Conservation (phyloP, 2,888 invertebrate genomes). For the Diaphora mendica region DNA sequence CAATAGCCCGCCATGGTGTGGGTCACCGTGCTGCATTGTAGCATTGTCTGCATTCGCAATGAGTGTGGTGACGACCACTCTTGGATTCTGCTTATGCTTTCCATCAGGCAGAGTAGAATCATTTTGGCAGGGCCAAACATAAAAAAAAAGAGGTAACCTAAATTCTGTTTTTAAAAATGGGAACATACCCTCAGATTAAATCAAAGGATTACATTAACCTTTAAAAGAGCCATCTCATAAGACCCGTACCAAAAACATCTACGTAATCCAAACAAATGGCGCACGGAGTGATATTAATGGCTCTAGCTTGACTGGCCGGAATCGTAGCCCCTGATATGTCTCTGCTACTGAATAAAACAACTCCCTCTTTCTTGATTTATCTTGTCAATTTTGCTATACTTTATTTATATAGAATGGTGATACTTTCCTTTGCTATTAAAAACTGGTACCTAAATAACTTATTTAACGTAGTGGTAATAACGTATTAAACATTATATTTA, state of each 20-base stretch:
- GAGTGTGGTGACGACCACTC: too few species aligned
- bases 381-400: slow-evolving; percentile 15
- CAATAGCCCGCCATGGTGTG: too few species aligned
- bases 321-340: slow-evolving; percentile 47
- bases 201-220: slow-evolving; percentile 56
- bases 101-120: too few species aligned
- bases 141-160: too few species aligned
- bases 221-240: slow-evolving; percentile 50
- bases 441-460: not conserved
- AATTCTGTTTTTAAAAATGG: slow-evolving; percentile 34
- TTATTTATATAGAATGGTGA: not conserved
- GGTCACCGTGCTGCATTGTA: too few species aligned
- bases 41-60: too few species aligned
- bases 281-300: slow-evolving; percentile 69
- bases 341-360: slow-evolving; percentile 38
- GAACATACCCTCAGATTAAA: slow-evolving; percentile 46
- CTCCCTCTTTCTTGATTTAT: slow-evolving; percentile 33
- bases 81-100: too few species aligned
- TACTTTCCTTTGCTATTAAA: not conserved
- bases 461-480: too few species aligned
- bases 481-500: too few species aligned
- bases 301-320: slow-evolving; percentile 37
- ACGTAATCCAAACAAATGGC: slow-evolving; percentile 70
- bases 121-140: too few species aligned
- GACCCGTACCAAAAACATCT: slow-evolving; percentile 61